Conservation (phyloP, 2,797 vertebrate species). For the Rhynchotus rufescens region DNA sequence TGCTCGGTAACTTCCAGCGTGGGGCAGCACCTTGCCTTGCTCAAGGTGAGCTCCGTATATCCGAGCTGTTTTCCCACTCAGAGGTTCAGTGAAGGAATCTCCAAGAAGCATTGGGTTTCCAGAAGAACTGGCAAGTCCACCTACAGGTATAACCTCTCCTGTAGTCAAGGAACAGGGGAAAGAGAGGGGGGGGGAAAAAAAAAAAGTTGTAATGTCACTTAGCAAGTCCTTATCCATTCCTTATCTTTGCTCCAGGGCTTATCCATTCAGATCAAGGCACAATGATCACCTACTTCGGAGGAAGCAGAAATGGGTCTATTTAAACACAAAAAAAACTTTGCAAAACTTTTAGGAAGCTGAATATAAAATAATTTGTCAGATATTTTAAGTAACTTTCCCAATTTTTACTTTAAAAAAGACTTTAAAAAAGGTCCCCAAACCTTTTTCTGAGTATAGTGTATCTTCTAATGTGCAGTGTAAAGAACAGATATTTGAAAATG, state of each 20-base stretch:
- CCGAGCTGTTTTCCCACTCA: conserved; percentile 82
- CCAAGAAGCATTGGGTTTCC: conserved; percentile 76
- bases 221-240: not conserved
- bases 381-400: not conserved
- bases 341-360: not conserved
- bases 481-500: not conserved
- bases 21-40: conserved; percentile 77
- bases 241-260: not conserved
- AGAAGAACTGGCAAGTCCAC: conserved; percentile 75
- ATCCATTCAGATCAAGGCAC: not conserved
- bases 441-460: not conserved
- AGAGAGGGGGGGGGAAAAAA: too few species aligned
- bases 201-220: not conserved
- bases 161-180: not conserved
- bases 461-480: not conserved
- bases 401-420: not conserved
- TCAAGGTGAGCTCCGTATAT: conserved; percentile 80
- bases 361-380: not conserved
- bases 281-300: not conserved
- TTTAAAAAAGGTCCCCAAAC: not conserved
- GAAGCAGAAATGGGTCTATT: not conserved
- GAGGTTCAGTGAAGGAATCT: conserved; percentile 86
- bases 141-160: conserved; percentile 88
- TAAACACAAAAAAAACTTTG: not conserved
- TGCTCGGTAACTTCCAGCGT: conserved; percentile 83